Evolutionary conservation across 92 coral and sea anemone genomes (phyloP).

Genomic region (Porites cylindrica): DNA sequence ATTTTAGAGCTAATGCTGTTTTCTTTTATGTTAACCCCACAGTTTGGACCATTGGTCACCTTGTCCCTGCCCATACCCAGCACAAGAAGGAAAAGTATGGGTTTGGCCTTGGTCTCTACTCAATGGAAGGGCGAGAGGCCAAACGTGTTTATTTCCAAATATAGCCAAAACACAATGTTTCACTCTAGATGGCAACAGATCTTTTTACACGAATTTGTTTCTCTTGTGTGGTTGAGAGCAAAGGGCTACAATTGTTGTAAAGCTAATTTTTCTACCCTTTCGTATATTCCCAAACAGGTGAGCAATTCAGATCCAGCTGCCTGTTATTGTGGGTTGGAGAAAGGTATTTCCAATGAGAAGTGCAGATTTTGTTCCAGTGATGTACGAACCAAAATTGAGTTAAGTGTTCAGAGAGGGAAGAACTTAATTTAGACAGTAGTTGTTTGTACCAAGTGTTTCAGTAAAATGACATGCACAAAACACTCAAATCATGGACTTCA

Average conservation of each 20-base stretch:
- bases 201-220: conserved; percentile 60
- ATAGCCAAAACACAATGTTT: conserved; percentile 51
- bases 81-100: conserved; percentile 49
- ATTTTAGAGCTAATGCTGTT: conserved; percentile 39
- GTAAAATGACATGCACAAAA: conserved; percentile 19
- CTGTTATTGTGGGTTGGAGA: conserved; percentile 65
- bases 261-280: conserved; percentile 27
- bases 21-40: conserved; percentile 54
- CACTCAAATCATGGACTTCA: conserved; percentile 22
- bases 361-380: conserved; percentile 51
- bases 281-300: conserved; percentile 57
- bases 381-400: conserved; percentile 43
- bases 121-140: conserved; percentile 71
- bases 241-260: conserved; percentile 45
- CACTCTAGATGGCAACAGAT: conserved; percentile 67
- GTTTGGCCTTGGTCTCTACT: conserved; percentile 60
- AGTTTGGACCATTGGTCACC: conserved; percentile 52
- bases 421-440: conserved; percentile 27
- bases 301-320: conserved; percentile 24
- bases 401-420: conserved; percentile 47
- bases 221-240: conserved; percentile 60
- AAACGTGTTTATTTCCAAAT: conserved; percentile 58
- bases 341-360: conserved; percentile 6
- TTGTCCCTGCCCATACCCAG: conserved; percentile 69
- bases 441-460: conserved; percentile 17